Evolutionary conservation across 1,140 invertebrate genomes (phyloP), one percentile per base, ranked within the genome.

Genomic region (Drosophila ironensis): DNA sequence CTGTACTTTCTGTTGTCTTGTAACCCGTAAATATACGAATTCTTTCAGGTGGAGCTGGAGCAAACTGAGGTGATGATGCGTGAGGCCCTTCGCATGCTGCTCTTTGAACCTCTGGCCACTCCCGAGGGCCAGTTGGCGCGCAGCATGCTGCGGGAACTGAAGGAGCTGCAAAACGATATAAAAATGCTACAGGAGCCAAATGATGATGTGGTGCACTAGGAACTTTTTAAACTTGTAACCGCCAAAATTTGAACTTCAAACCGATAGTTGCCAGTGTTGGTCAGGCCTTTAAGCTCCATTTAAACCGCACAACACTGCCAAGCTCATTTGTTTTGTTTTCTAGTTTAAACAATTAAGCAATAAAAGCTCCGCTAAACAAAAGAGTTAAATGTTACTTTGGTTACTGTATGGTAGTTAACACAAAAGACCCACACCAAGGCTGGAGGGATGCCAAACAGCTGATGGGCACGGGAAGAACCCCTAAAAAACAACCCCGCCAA

Each of bases 111-210:
- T 0, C 80, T 89, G 0, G 91, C 91, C 11, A 94, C 94, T n/a
- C 94, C 95, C 0, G 95, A 96, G 88, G 95, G 94, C 1, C 89
- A 92, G 52, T 72, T 96, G 4, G 93, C 94, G 8, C 93, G 92
- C 33, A 92, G 92, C 59, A 94, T 94, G 4, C 82, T 95, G 8
- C 91, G 92, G 51, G 93, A 95, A 71, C 90, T 95, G 19, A 93
- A 93, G 78, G 91, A 91, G 1, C 78, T 95, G 9, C 91, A 92
- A 70, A 88, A 91, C 25, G 92, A 91, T 17, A 92, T 94, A 50
- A 90, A 88, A 72, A 12, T 52, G 25, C 35, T 84, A 1, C 54
- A 60, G 30, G 44, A 63, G 20, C 11, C 66, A 0, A 72, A 56
- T 27, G 63, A 70, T 14, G 78, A 69, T 41, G 54, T 82, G 16